phyloP scores from a whole-genome alignment of 2,888 invertebrate genomes.

The Lasioglossum figueresi region DNA sequence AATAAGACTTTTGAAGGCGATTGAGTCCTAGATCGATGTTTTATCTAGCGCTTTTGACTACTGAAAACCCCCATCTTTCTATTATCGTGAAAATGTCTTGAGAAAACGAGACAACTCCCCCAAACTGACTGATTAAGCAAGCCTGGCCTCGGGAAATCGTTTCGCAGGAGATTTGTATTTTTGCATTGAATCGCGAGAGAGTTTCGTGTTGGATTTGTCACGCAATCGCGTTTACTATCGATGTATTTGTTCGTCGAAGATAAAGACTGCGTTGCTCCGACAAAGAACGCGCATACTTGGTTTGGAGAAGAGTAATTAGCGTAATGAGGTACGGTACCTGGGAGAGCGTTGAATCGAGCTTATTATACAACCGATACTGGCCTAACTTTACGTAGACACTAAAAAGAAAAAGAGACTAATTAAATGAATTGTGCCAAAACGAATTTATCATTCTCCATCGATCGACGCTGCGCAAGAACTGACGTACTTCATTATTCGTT shows the following conservation, averaged over 20 bases:
- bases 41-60: no score
- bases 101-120: no score
- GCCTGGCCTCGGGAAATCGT: conserved; percentile 32
- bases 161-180: conserved; percentile 40
- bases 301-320: conserved; percentile 13
- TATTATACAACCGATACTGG: conserved; percentile 62
- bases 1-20: no score
- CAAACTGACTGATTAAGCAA: neutral
- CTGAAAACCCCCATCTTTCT: no score
- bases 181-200: conserved; percentile 23
- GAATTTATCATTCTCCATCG: conserved; percentile 56
- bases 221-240: neutral
- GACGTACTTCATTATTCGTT: conserved; percentile 56
- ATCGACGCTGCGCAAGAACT: conserved; percentile 45
- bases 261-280: neutral
- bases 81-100: no score
- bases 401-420: conserved; percentile 39
- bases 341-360: conserved; percentile 67
- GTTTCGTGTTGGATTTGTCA: conserved; percentile 15
- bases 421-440: conserved; percentile 62
- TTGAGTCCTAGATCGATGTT: no score
- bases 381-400: conserved; percentile 60
- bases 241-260: conserved; percentile 18
- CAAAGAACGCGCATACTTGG: neutral
- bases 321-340: conserved; percentile 61